Percentiles rank a stretch among this genome's conserved stretches.
Evolutionary conservation across 2,113 vertebrate species (phyloP).

Genomic region (Typhlomys cinereus): DNA sequence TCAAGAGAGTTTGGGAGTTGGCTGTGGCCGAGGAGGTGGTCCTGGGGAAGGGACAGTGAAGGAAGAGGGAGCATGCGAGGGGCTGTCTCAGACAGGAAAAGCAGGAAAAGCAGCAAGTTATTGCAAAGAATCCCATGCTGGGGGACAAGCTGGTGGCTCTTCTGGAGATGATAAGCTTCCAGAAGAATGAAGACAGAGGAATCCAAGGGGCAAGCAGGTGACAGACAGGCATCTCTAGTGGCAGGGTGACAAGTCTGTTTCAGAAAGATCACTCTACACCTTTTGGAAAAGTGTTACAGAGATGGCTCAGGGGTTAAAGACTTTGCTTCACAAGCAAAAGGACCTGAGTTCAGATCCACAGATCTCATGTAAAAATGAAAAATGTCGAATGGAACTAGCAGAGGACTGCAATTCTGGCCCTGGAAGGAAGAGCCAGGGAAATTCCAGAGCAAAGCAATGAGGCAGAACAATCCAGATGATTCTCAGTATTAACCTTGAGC

Average conservation of each 20-base stretch:
- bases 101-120: neutral
- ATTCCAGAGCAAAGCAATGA: too few relatives aligned
- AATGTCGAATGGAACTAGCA: too few relatives aligned
- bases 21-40: neutral
- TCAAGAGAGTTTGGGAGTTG: neutral
- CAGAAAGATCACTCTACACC: neutral
- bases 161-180: too few relatives aligned
- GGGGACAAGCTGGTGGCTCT: fast-evolving
- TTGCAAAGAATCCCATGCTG: neutral
- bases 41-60: neutral
- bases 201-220: neutral
- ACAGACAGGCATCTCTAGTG: neutral
- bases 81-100: neutral
- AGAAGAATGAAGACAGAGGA: neutral
- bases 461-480: too few relatives aligned
- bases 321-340: too few relatives aligned
- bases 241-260: neutral
- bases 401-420: too few relatives aligned
- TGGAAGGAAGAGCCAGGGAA: too few relatives aligned
- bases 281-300: neutral
- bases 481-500: too few relatives aligned
- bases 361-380: too few relatives aligned
- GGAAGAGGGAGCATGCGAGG: fast-evolving
- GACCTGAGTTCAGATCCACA: too few relatives aligned
- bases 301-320: too few relatives aligned